Percentiles rank a stretch among this genome's conserved stretches.
These are phyloP conservation scores for Zophobas atratus DNA, from an alignment of 1,140 invertebrate species.

Conservation along the genomic window DNA sequence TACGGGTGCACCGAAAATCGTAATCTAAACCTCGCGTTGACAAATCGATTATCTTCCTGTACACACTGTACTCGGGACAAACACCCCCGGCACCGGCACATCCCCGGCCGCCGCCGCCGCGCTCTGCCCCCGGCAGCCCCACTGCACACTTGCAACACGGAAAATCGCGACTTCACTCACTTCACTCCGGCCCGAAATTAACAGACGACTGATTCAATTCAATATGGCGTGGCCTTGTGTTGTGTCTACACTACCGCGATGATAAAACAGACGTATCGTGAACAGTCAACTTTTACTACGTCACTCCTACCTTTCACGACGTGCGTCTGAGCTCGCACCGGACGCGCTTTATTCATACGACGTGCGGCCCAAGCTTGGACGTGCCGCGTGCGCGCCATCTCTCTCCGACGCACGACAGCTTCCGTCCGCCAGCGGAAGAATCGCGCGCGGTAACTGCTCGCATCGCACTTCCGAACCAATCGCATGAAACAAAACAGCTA, in stretches of 20 bases:
- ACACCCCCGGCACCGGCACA: slow-evolving; percentile 32
- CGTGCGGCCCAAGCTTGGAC: slow-evolving; percentile 55
- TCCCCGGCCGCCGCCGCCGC: slow-evolving; percentile 34
- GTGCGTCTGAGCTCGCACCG: slow-evolving; percentile 51
- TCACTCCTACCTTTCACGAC: slow-evolving; percentile 46
- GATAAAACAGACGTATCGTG: slow-evolving; percentile 37
- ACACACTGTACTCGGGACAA: slow-evolving; percentile 50
- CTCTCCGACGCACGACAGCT: slow-evolving; percentile 1
- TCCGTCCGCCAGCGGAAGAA: background rate
- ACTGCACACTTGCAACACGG: slow-evolving; percentile 22
- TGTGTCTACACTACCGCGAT: slow-evolving; percentile 62
- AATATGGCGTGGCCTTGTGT: slow-evolving; percentile 68
- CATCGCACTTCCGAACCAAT: slow-evolving; percentile 52
- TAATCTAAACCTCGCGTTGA: slow-evolving; percentile 68
- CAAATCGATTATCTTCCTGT: slow-evolving; percentile 68
- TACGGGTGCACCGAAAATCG: slow-evolving; percentile 66
- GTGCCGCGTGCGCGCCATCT: slow-evolving; percentile 27
- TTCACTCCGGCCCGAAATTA: slow-evolving; percentile 64
- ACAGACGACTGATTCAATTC: slow-evolving; percentile 68
- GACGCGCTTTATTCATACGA: slow-evolving; percentile 60
- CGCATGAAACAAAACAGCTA: slow-evolving; percentile 39
- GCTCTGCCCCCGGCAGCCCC: background rate
- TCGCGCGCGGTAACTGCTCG: slow-evolving; percentile 39
- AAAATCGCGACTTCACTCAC: slow-evolving; percentile 57
- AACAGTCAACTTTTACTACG: slow-evolving; percentile 31